Base-by-base conservation (phyloP, 2,797 vertebrate species). In the Eutrigla gurnardus region DNA sequence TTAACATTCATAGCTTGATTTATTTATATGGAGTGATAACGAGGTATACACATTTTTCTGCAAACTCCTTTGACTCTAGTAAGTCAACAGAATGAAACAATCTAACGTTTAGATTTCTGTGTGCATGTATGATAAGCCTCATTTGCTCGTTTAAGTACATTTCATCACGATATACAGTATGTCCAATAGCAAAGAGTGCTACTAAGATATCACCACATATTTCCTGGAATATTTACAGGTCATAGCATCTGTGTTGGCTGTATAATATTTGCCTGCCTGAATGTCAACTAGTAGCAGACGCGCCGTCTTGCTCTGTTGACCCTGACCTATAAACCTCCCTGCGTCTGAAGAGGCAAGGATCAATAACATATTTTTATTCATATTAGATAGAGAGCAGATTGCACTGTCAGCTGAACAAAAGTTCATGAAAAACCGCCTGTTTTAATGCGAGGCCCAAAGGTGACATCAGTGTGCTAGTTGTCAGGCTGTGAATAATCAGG, bases 361-460 rank as follows among this genome's bases (percentile, higher is more conserved):
- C 47, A 65, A 65, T 65, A 71, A 49, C 49, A 40, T 82, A 54
- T 81, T 73, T 76, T 52, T 65, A 73, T 74, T 70, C 18, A 75
- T 61, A 33, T 66, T 47, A 62, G 61, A 59, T 7, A 33, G 40
- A 46, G 50, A 68, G 17, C 7, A 59, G 32, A 57, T 43, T 61
- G 39, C 33, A 25, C 25, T 25, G 25, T 57, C 5, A 54, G 43
- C 33, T 37, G 47, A 65, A 36, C 55, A 71, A 39, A 47, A 18
- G 17, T 65, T 67, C 58, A 68, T 52, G 43, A 39, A 45, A 62
- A 67, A 7, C 8, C 57, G n/a, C 49, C 17, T 25, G 47, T 7
- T 65, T 64, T 45, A 42, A 65, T 61, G 17, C 18, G 55, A 40
- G 25, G 46, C 49, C 55, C 39, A 13, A 17, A 11, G 57, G 32